A percentile compares a stretch with the other conserved stretches of the same genome.
phyloP scores from a whole-genome alignment of 2,113 vertebrate species.

The Paedocypris sp. region DNA sequence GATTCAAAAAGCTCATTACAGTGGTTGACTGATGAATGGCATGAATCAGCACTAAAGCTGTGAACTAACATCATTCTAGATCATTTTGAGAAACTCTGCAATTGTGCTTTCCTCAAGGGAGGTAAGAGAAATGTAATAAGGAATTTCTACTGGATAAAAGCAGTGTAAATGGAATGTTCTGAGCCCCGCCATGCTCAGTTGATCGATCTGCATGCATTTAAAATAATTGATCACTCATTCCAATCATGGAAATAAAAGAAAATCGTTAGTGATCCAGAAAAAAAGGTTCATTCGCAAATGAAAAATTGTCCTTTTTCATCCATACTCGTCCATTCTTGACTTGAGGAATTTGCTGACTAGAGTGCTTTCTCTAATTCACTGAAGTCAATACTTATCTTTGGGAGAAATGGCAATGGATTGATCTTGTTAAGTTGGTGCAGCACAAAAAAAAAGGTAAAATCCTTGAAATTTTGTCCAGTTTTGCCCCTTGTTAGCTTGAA shows the following conservation, averaged over 20 bases:
- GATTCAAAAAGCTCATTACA: conserved; percentile 31
- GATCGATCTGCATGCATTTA: neutral
- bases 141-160: no score
- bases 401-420: conserved; percentile 30
- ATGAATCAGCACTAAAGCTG: conserved; percentile 14
- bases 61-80: conserved; percentile 15
- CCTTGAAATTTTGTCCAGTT: conserved; percentile 9
- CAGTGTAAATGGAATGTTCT: conserved; percentile 5
- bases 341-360: conserved; percentile 16
- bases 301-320: neutral
- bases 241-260: neutral
- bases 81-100: conserved; percentile 12
- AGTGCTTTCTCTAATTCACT: conserved; percentile 7
- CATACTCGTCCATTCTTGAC: conserved; percentile 11
- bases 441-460: neutral
- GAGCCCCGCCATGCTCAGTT: conserved; percentile 2
- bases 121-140: conserved; percentile 1
- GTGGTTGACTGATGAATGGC: conserved; percentile 14
- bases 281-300: neutral
- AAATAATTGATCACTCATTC: conserved; percentile 2
- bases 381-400: conserved; percentile 27
- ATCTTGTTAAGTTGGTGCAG: conserved; percentile 10
- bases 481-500: conserved; percentile 21
- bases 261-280: neutral
- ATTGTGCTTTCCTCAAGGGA: neutral